Conservation (phyloP, 2,888 invertebrate species). For the Clanis bilineata region DNA sequence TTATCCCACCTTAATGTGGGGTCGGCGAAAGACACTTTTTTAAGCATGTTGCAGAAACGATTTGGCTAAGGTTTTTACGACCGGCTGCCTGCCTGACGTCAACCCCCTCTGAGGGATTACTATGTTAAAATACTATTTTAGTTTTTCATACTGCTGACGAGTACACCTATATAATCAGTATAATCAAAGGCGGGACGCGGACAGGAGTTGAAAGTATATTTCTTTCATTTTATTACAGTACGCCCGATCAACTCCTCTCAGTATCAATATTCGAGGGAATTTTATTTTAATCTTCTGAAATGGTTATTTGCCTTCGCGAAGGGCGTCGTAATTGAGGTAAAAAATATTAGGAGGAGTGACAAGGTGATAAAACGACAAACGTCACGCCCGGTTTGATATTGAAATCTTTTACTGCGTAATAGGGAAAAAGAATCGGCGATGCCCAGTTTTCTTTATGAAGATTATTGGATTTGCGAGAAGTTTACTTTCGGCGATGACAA, state of each 20-base stretch:
- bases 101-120: too few relatives aligned
- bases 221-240: conserved; percentile 14
- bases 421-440: conserved; percentile 52
- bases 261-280: conserved; percentile 64
- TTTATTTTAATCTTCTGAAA: conserved; percentile 68
- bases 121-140: too few relatives aligned
- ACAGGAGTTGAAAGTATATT: conserved; percentile 12
- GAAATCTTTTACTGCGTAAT: conserved; percentile 68
- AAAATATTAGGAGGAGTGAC: conserved; percentile 71
- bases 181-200: background rate
- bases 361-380: conserved; percentile 75
- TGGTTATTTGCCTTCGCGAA: conserved; percentile 64
- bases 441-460: conserved; percentile 43
- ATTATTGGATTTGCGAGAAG: conserved; percentile 50
- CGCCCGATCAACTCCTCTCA: conserved; percentile 36
- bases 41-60: too few relatives aligned
- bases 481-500: conserved; percentile 16
- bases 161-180: too few relatives aligned
- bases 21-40: too few relatives aligned
- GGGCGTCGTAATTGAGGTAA: conserved; percentile 70
- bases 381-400: conserved; percentile 71
- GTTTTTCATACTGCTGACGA: too few relatives aligned
- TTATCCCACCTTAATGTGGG: too few relatives aligned
- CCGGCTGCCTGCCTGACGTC: too few relatives aligned
- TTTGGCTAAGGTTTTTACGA: too few relatives aligned